Conservation (phyloP, 1,140 invertebrate species). For the Pomacea maculata region DNA sequence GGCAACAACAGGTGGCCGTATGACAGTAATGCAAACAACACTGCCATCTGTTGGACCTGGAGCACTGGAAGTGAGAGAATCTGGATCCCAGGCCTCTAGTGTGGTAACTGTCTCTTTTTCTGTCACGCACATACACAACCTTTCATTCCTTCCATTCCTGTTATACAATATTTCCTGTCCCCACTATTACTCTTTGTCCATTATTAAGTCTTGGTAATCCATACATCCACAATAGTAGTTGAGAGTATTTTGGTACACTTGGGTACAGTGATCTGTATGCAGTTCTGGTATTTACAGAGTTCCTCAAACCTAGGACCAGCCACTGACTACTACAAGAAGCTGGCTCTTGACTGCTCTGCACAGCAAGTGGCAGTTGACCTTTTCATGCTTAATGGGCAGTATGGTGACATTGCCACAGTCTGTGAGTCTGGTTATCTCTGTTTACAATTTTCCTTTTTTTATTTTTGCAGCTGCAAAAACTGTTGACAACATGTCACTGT, state of each 20-base stretch:
- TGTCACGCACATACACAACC: background rate
- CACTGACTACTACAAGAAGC: constrained; percentile 97
- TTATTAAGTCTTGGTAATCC: no score
- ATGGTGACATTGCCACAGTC: constrained; percentile 92
- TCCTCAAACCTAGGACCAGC: constrained; percentile 83
- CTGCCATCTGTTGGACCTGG: constrained; percentile 93
- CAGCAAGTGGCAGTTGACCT: constrained; percentile 97
- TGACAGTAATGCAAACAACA: constrained; percentile 93
- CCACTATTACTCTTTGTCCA: no score
- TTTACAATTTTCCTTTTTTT: background rate
- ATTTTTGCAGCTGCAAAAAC: background rate
- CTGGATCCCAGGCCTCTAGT: constrained; percentile 72
- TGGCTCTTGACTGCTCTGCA: constrained; percentile 94
- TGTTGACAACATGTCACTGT: no score
- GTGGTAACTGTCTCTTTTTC: constrained; percentile 2
- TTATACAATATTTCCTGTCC: no score
- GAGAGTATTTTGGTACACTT: no score
- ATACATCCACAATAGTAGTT: no score
- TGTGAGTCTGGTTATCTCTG: constrained; percentile 71
- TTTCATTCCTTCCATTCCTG: no score
- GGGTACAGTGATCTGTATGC: background rate
- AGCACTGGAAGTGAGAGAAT: constrained; percentile 83
- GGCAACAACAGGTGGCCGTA: constrained; percentile 90
- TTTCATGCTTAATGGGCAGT: constrained; percentile 92
- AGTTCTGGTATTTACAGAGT: constrained; percentile 54